A percentile compares a stretch with the other conserved stretches of the same genome.
These are phyloP conservation scores for Aphidoletes aphidimyza DNA, from an alignment of 2,888 invertebrate species.

Conservation along the genomic window DNA sequence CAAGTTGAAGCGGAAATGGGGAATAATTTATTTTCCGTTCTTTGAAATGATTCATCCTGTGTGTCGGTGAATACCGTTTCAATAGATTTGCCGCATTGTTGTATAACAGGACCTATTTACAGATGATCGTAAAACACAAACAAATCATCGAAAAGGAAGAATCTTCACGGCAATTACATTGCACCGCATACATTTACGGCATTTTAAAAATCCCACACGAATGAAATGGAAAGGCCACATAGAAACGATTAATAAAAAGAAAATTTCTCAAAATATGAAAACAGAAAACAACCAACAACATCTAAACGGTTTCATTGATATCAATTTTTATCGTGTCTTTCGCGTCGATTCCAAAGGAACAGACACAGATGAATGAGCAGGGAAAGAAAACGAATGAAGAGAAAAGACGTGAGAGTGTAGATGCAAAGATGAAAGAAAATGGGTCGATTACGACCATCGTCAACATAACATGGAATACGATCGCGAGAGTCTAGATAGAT, in stretches of 20 bases:
- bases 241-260: slow-evolving; percentile 9
- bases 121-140: not conserved
- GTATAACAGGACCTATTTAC: not conserved
- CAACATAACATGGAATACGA: not conserved
- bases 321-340: not conserved
- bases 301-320: not conserved
- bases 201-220: not conserved
- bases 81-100: not conserved
- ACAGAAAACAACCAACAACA: too few relatives aligned
- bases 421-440: slow-evolving; percentile 11
- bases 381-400: not conserved
- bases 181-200: slow-evolving; percentile 31
- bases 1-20: slow-evolving; percentile 37
- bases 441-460: slow-evolving; percentile 15
- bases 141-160: not conserved
- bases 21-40: slow-evolving; percentile 4
- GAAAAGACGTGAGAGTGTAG: not conserved
- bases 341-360: not conserved
- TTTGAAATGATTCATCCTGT: slow-evolving; percentile 50
- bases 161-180: slow-evolving; percentile 16
- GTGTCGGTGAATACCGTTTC: slow-evolving; percentile 15
- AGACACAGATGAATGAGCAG: not conserved
- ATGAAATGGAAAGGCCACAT: not conserved
- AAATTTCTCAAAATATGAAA: not conserved
- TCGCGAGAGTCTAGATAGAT: not conserved